phyloP scores from a whole-genome alignment of 2,113 vertebrate genomes.

The Tragelaphus strepsiceros region DNA sequence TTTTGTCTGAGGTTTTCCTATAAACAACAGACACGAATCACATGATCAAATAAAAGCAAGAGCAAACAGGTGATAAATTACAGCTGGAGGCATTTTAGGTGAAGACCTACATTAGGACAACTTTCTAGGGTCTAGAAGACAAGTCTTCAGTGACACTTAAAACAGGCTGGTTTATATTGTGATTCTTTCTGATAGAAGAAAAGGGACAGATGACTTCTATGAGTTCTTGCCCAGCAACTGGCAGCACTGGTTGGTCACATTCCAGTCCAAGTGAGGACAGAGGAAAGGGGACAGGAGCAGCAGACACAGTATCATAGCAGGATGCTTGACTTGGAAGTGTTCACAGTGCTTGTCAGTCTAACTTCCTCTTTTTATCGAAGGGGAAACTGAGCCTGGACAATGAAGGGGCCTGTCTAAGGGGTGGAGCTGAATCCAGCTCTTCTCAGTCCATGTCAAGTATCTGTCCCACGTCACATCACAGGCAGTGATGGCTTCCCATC shows the following conservation, averaged over 20 bases:
- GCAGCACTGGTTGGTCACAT: neutral
- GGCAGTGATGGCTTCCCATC: neutral
- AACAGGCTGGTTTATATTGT: neutral
- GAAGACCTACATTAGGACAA: neutral
- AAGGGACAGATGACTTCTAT: neutral
- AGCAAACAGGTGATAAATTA: neutral
- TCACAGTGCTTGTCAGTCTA: neutral
- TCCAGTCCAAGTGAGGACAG: neutral
- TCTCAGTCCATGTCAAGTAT: neutral
- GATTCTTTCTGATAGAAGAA: neutral
- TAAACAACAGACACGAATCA: neutral
- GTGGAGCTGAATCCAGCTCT: neutral
- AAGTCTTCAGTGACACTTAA: neutral
- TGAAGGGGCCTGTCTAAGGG: neutral
- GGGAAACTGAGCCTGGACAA: neutral
- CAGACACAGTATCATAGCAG: neutral
- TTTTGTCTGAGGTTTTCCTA: slow-evolving; percentile 39
- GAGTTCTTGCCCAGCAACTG: neutral
- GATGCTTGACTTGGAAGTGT: neutral
- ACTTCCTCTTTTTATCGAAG: neutral
- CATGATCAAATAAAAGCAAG: neutral
- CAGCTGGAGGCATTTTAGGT: neutral
- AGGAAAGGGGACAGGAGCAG: neutral
- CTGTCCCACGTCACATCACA: neutral
- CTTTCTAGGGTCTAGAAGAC: neutral